A percentile compares a stretch with the other conserved stretches of the same genome.
These are phyloP conservation scores for Slavum lentiscoides DNA, from an alignment of 2,888 invertebrate species.

Conservation along the genomic window DNA sequence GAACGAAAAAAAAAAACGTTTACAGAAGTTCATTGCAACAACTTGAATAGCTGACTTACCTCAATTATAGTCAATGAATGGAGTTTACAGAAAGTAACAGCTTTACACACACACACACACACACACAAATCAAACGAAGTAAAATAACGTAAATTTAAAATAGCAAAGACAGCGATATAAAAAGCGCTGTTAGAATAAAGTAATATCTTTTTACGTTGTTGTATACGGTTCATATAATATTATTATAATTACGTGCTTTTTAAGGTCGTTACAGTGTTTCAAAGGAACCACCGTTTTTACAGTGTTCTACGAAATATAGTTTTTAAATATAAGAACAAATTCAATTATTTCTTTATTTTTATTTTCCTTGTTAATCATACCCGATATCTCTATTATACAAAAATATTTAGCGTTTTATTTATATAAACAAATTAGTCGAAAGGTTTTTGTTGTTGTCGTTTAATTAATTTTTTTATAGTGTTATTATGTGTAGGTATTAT, in stretches of 20 bases:
- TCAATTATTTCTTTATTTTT: neutral
- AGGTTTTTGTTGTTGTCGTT: too few species aligned
- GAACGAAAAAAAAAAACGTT: conserved; percentile 13
- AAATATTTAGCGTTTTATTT: too few species aligned
- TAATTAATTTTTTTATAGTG: too few species aligned
- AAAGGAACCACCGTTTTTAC: too few species aligned
- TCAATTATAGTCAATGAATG: conserved; percentile 17
- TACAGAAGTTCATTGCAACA: conserved; percentile 5
- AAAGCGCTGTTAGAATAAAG: neutral
- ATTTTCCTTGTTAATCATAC: too few species aligned
- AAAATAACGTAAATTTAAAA: neutral
- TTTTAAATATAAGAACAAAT: neutral
- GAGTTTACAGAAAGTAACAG: neutral
- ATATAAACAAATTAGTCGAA: too few species aligned
- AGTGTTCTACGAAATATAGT: too few species aligned
- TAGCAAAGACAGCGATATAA: neutral
- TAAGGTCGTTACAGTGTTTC: neutral
- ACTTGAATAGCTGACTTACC: neutral
- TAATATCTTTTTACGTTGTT: neutral
- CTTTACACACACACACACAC: neutral
- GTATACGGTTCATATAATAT: neutral
- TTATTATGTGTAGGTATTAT: too few species aligned
- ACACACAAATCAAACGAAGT: neutral
- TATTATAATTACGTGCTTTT: neutral
- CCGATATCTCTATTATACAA: too few species aligned